Base-by-base conservation (phyloP, 2,113 vertebrate species). In the Chelonoidis abingdonii region DNA sequence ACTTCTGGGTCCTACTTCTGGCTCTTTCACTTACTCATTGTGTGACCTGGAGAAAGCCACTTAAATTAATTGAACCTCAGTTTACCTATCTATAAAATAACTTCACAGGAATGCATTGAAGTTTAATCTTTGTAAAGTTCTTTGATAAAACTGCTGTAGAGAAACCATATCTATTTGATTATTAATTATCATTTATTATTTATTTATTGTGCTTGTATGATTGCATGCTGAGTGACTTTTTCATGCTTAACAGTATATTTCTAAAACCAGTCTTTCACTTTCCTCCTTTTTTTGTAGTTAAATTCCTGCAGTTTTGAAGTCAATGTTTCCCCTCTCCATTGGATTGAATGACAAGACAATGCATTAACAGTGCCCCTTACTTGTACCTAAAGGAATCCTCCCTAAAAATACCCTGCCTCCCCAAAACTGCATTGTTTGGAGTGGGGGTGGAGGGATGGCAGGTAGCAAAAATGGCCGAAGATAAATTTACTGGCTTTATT, bases 401-500 rank as follows among this genome's bases (percentile, higher is more conserved):
- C 93, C 86, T 16, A 1, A 88, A 94, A 92, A 89, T 93, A 93
- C 81, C 93, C 75, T 79, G 93, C 89, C 88, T 93, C 89, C 89
- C 94, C 94, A 87, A 80, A 87, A 72, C 88, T 92, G 69, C 81
- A 80, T 86, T 0, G 0, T 59, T 84, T 86, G 86, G 72, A 89
- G 87, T 89, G n/a, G 91, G 93, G 84, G 25, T 27, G 11, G 5
- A 21, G 47, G 91, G 82, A 80, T n/a, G 96, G 88, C 87, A 93
- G 0, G 1, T 56, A 93, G 92, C 93, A 94, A 97, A 92, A 91
- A 94, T 79, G 88, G 92, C 87, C 89, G 91, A 96, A 89, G 93
- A 87, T 93, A 47, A 95, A 96, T 97, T 89, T 95, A 97, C 35
- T 69, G 17, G 35, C 17, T 69, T 93, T 91, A 87, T 84, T 89